These are phyloP conservation scores for Ranitomeya variabilis DNA, from an alignment of 2,113 vertebrate genomes.

Conservation along the genomic window DNA sequence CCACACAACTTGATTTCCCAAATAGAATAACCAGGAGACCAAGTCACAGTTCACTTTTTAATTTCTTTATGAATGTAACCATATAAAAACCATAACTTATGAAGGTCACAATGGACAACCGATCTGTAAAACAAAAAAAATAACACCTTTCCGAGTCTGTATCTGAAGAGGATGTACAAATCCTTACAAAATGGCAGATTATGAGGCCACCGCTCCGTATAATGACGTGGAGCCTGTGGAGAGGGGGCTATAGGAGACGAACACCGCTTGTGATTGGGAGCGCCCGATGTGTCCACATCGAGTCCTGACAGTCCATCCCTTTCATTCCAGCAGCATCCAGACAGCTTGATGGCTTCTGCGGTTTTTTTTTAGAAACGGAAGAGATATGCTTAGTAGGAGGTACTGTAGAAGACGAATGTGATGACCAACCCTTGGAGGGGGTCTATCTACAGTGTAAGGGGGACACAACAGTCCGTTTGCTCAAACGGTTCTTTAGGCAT, in stretches of 20 bases:
- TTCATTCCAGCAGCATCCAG: slow-evolving; percentile 19
- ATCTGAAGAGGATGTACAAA: slow-evolving; percentile 33
- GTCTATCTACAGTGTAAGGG: not conserved
- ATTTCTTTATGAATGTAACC: slow-evolving; percentile 74
- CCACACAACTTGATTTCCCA: not conserved
- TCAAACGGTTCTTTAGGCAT: not conserved
- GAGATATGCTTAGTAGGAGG: not conserved
- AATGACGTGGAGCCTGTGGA: not conserved
- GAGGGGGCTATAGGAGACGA: not conserved
- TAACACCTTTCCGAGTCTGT: slow-evolving; percentile 36
- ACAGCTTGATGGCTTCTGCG: not conserved
- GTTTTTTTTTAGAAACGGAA: not conserved
- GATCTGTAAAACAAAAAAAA: slow-evolving; percentile 42
- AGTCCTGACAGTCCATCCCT: not conserved
- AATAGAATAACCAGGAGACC: not conserved
- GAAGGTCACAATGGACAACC: slow-evolving; percentile 69
- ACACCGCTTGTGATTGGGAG: not conserved
- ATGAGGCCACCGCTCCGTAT: not conserved
- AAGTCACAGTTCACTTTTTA: slow-evolving; percentile 64
- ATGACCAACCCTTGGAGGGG: not conserved
- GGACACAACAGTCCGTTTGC: not conserved
- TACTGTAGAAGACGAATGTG: not conserved
- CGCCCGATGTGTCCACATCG: not conserved
- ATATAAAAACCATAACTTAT: slow-evolving; percentile 79
- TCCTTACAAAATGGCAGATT: slow-evolving; percentile 32